These are phyloP conservation scores for Tetropium fuscum DNA, from an alignment of 2,888 invertebrate genomes.

Conservation along the genomic window DNA sequence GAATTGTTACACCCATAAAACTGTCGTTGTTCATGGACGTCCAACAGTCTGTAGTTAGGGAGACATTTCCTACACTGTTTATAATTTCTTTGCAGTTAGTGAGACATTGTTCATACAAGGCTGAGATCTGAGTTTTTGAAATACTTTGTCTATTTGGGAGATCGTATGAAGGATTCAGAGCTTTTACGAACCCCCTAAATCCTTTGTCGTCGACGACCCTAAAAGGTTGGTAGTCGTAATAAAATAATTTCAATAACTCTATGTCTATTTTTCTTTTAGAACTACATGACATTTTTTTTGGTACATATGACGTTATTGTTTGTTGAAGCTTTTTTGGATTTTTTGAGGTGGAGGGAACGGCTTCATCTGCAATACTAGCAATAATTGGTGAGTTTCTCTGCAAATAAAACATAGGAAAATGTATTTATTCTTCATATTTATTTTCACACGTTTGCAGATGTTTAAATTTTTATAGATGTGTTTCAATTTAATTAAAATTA, in stretches of 20 bases:
- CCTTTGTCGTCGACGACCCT: constrained; percentile 25
- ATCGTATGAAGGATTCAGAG: constrained; percentile 29
- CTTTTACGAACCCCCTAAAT: constrained; percentile 18
- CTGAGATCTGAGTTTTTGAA: constrained; percentile 25
- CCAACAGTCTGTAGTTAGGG: constrained; percentile 33
- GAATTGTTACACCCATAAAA: constrained; percentile 23
- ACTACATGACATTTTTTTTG: constrained; percentile 6
- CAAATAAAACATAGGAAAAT: background rate
- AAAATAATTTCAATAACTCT: constrained; percentile 20
- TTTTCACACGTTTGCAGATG: no score
- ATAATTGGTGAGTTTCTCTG: background rate
- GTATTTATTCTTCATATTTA: background rate
- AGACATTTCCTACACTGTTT: constrained; percentile 22
- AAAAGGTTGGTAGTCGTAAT: constrained; percentile 26
- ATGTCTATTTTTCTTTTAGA: constrained; percentile 8
- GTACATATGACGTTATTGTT: background rate
- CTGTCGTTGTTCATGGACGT: constrained; percentile 28
- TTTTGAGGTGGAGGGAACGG: background rate
- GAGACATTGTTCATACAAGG: constrained; percentile 29
- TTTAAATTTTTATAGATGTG: no score
- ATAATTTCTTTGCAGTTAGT: constrained; percentile 21
- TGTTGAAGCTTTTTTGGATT: background rate
- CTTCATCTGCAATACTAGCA: background rate
- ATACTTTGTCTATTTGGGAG: constrained; percentile 26
- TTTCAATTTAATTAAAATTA: no score